Evolutionary conservation across 2,888 invertebrate genomes (phyloP).

Genomic region (Cosmopolites sordidus): DNA sequence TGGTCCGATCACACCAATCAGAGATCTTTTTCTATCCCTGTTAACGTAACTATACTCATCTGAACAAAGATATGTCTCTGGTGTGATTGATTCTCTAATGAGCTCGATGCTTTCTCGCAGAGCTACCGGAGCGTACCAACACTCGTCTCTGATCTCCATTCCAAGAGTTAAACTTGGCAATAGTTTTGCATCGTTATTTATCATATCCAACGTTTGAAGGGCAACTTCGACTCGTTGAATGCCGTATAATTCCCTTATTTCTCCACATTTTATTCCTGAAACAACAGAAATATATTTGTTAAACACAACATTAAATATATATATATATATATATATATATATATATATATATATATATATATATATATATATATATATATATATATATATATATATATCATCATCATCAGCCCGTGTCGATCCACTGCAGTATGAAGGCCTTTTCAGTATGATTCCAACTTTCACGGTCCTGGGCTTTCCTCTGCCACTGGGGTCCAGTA

Average conservation of each 20-base stretch:
- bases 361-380: too few relatives aligned
- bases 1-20: slow-evolving; percentile 71
- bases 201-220: slow-evolving; percentile 58
- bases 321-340: too few relatives aligned
- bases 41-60: not conserved
- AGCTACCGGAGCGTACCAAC: slow-evolving; percentile 78
- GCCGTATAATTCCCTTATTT: slow-evolving; percentile 69
- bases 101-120: slow-evolving; percentile 74
- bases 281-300: not conserved
- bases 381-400: too few relatives aligned
- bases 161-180: slow-evolving; percentile 57
- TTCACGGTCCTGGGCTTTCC: too few relatives aligned
- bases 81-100: slow-evolving; percentile 59
- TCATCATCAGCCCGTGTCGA: too few relatives aligned
- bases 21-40: slow-evolving; percentile 43
- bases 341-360: too few relatives aligned
- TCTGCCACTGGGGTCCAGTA: too few relatives aligned
- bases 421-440: too few relatives aligned
- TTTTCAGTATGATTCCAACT: too few relatives aligned
- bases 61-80: slow-evolving; percentile 30
- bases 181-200: slow-evolving; percentile 58
- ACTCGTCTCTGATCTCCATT: slow-evolving; percentile 72
- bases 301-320: too few relatives aligned
- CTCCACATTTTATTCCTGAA: slow-evolving; percentile 49
- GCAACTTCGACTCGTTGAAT: slow-evolving; percentile 68